These are phyloP conservation scores for Notothenia rossii DNA, from an alignment of 2,113 vertebrate genomes.

Conservation along the genomic window DNA sequence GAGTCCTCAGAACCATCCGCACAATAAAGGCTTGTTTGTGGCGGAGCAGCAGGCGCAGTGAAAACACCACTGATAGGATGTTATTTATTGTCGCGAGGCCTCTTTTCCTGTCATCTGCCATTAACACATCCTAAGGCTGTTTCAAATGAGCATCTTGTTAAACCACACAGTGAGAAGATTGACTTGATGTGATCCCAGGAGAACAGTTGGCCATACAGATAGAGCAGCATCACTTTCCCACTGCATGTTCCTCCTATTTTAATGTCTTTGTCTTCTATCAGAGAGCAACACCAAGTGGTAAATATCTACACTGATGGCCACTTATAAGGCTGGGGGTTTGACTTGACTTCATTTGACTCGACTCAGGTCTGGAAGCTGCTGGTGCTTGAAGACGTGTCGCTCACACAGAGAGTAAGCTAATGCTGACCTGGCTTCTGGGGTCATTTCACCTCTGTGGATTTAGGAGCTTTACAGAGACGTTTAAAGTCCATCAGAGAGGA, in stretches of 20 bases:
- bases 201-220: not conserved
- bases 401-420: constrained; percentile 30
- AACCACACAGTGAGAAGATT: constrained; percentile 38
- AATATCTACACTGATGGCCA: not conserved
- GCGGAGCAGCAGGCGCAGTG: constrained; percentile 44
- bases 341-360: constrained; percentile 19
- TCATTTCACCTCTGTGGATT: constrained; percentile 77
- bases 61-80: constrained; percentile 61
- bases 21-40: constrained; percentile 69
- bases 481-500: constrained; percentile 67
- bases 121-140: not conserved
- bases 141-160: constrained; percentile 41
- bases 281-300: not conserved
- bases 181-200: constrained; percentile 19
- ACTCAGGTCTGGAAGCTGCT: constrained; percentile 27
- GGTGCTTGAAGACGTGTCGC: constrained; percentile 45
- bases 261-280: not conserved
- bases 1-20: constrained; percentile 46
- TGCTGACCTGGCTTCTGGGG: constrained; percentile 73
- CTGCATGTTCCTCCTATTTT: not conserved
- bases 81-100: constrained; percentile 51
- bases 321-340: not conserved
- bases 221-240: not conserved
- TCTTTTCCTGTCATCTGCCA: constrained; percentile 45
- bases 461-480: constrained; percentile 55